Evolutionary conservation across 2,888 invertebrate genomes (phyloP).

Genomic region (Acronicta alni): DNA sequence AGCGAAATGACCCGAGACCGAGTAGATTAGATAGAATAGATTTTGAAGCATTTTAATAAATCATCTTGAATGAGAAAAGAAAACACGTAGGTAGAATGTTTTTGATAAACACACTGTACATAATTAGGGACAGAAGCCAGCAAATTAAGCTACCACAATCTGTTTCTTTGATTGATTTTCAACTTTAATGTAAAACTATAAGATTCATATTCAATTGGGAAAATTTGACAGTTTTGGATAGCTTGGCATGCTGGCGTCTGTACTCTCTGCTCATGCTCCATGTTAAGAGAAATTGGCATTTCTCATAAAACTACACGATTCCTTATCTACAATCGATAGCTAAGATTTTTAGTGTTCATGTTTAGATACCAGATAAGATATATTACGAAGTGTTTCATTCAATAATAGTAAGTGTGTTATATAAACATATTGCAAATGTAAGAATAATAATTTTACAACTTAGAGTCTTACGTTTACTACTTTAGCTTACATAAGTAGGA

Average conservation of each 20-base stretch:
- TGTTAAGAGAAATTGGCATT: not conserved
- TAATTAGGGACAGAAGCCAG: too few species aligned
- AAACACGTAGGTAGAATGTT: too few species aligned
- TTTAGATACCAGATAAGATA: slow-evolving; percentile 45
- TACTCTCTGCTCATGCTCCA: too few species aligned
- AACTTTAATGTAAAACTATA: too few species aligned
- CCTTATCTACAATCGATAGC: slow-evolving; percentile 39
- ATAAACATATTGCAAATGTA: not conserved
- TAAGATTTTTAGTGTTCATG: slow-evolving; percentile 28
- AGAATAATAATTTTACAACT: too few species aligned
- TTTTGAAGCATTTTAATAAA: slow-evolving; percentile 26
- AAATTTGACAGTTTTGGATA: too few species aligned
- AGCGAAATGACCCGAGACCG: slow-evolving; percentile 50
- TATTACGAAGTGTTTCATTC: slow-evolving; percentile 20
- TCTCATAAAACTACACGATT: slow-evolving; percentile 28
- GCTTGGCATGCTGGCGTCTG: too few species aligned
- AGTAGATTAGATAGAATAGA: slow-evolving; percentile 41
- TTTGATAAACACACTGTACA: slow-evolving; percentile 11
- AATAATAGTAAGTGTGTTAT: not conserved
- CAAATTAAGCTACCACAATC: too few species aligned
- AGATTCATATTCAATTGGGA: too few species aligned
- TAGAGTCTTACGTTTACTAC: too few species aligned
- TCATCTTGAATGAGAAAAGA: not conserved
- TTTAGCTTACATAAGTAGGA: too few species aligned
- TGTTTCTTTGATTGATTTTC: too few species aligned